phyloP scores from a whole-genome alignment of 2,888 invertebrate genomes.

The Orchesellides sinensis region DNA sequence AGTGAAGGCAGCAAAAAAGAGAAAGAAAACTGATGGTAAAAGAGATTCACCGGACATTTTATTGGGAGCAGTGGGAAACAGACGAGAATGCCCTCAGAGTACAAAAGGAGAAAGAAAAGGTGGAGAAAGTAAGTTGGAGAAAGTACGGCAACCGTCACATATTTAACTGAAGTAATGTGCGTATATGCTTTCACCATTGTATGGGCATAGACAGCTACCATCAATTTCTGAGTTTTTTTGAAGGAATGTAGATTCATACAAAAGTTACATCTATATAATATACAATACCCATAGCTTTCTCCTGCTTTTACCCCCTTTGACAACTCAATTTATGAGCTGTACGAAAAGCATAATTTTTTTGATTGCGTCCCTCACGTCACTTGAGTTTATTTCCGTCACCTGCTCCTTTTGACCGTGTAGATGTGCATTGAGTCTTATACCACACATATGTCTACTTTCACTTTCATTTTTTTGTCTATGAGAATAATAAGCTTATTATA shows the following conservation, averaged over 20 bases:
- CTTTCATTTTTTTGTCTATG: background rate
- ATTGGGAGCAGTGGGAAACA: slow-evolving; percentile 28
- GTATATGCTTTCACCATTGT: background rate
- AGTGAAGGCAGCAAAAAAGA: background rate
- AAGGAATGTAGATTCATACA: too few relatives aligned
- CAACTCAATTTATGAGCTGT: slow-evolving; percentile 67
- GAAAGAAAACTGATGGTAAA: background rate
- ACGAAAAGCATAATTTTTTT: slow-evolving; percentile 61
- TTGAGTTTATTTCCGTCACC: slow-evolving; percentile 39
- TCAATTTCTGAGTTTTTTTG: background rate
- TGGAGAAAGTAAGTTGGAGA: slow-evolving; percentile 12
- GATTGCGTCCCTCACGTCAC: slow-evolving; percentile 44
- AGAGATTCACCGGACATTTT: slow-evolving; percentile 29
- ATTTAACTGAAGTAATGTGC: slow-evolving; percentile 28
- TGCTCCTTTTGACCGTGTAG: slow-evolving; percentile 11
- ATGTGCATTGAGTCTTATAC: background rate
- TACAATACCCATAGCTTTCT: background rate
- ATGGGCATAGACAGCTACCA: background rate
- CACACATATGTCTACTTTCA: too few relatives aligned
- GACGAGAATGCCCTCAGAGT: slow-evolving; percentile 21
- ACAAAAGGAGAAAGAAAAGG: slow-evolving; percentile 2
- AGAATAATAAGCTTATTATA: too few relatives aligned
- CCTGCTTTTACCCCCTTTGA: slow-evolving; percentile 21
- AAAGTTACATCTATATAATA: too few relatives aligned
- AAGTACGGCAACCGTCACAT: slow-evolving; percentile 9